phyloP scores from a whole-genome alignment of 2,888 invertebrate species.

The Dryocosmus kuriphilus region DNA sequence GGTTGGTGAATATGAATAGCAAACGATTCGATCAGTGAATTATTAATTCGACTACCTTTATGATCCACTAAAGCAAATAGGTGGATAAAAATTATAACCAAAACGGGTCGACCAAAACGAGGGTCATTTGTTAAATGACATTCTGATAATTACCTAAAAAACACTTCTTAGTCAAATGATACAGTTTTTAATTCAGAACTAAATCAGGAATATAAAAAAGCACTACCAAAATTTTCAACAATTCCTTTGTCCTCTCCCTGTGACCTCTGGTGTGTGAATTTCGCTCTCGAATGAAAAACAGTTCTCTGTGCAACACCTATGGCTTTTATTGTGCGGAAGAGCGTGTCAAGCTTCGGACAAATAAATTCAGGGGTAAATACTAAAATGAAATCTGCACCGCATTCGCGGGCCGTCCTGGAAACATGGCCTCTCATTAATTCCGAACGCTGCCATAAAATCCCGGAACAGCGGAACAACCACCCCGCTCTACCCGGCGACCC shows the following conservation, averaged over 20 bases:
- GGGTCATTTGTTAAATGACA: not conserved
- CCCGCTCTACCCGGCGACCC: slow-evolving; percentile 53
- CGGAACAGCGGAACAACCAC: slow-evolving; percentile 64
- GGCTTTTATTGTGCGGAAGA: slow-evolving; percentile 32
- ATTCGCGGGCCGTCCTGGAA: slow-evolving; percentile 65
- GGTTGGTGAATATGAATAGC: not conserved
- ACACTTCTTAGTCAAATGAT: not conserved
- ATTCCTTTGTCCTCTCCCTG: not conserved
- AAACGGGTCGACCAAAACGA: not conserved
- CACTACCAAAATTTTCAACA: not conserved
- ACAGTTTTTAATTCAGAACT: not conserved
- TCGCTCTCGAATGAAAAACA: slow-evolving; percentile 10
- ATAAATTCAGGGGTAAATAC: slow-evolving; percentile 69
- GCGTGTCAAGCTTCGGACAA: slow-evolving; percentile 47
- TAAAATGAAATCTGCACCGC: slow-evolving; percentile 70
- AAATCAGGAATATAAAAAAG: not conserved
- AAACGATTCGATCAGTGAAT: not conserved
- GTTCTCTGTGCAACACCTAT: slow-evolving; percentile 2
- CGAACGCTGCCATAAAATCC: slow-evolving; percentile 66
- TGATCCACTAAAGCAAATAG: not conserved
- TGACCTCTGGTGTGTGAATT: not conserved
- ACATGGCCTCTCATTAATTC: slow-evolving; percentile 71
- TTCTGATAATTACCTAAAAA: not conserved
- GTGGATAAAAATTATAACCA: not conserved
- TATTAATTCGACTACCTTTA: not conserved